A percentile compares a stretch with the other conserved stretches of the same genome.
phyloP scores from a whole-genome alignment of 2,888 invertebrate species.

The Antheraea yamamai region DNA sequence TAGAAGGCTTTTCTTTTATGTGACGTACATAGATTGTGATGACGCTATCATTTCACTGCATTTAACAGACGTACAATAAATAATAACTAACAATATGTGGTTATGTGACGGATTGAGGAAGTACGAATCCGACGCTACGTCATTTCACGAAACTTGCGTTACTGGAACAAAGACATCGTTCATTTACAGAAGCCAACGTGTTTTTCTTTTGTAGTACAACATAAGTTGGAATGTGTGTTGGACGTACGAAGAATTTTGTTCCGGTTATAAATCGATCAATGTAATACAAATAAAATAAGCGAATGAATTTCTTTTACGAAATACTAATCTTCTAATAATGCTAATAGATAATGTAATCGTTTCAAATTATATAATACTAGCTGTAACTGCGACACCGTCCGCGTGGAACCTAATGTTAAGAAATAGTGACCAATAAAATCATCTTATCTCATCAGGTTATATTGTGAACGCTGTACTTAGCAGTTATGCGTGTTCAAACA shows the following conservation, averaged over 20 bases:
- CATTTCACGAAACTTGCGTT: conserved; percentile 38
- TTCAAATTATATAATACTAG: too few relatives aligned
- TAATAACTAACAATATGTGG: conserved; percentile 32
- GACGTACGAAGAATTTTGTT: conserved; percentile 27
- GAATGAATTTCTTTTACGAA: too few relatives aligned
- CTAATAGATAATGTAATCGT: too few relatives aligned
- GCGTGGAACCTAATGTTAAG: too few relatives aligned
- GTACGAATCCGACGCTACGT: conserved; percentile 42
- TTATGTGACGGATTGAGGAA: conserved; percentile 36
- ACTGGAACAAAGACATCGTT: conserved; percentile 66
- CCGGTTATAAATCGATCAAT: conserved; percentile 26
- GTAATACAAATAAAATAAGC: too few relatives aligned
- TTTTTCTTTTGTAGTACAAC: conserved; percentile 17
- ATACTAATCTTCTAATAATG: too few relatives aligned
- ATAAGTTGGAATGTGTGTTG: conserved; percentile 5
- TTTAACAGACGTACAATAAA: neutral
- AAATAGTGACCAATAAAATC: too few relatives aligned
- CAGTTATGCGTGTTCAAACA: too few relatives aligned
- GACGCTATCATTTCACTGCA: neutral
- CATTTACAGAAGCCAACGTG: conserved; percentile 39
- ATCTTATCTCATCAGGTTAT: too few relatives aligned
- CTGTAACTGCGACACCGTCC: too few relatives aligned
- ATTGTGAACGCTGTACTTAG: too few relatives aligned
- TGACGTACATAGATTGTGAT: neutral
- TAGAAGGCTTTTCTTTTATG: neutral